Base-by-base conservation (phyloP, 2,888 invertebrate genomes). In the Silvanus unidentatus region DNA sequence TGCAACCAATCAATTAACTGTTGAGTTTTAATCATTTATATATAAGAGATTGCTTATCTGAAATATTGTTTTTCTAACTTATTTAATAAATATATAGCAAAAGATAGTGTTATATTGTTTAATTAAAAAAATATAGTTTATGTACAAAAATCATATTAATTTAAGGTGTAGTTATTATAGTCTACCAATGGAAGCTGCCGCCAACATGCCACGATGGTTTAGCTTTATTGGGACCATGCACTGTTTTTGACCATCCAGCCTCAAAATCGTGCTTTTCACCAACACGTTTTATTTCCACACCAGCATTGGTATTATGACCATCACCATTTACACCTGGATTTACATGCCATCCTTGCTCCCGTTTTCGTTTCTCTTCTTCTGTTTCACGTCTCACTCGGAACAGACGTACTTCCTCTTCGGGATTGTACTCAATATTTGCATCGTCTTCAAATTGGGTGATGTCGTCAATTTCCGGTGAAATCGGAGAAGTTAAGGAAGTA, bases 121-220 rank as follows among this genome's bases (percentile, higher is more conserved):
- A 5, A 5, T 22, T 8, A 22, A 22, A 22, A 22, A 22, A 5
- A 22, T 5, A 22, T 22, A 22, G n/a, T n/a, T n/a, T n/a, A n/a
- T n/a, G n/a, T n/a, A n/a, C n/a, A n/a, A n/a, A n/a, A n/a, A n/a
- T n/a, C n/a, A n/a, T n/a, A n/a, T n/a, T n/a, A n/a, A n/a, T n/a
- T n/a, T n/a, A n/a, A n/a, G n/a, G n/a, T n/a, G n/a, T n/a, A n/a
- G n/a, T n/a, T n/a, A n/a, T n/a, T n/a, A n/a, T n/a, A n/a, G n/a
- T n/a, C n/a, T n/a, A n/a, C n/a, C n/a, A n/a, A n/a, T n/a, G 41
- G 40, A 41, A 42, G 10, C 44, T 47, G 30, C 49, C 53, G 35
- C 51, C 51, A 38, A 53, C 49, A 34, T 48, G 45, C 49, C 49
- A 53, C n/a, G 48, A 49, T 12, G 51, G 51, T 36, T 49, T 47